These are phyloP conservation scores for Acrobasis suavella DNA, from an alignment of 2,888 invertebrate genomes.

Conservation along the genomic window DNA sequence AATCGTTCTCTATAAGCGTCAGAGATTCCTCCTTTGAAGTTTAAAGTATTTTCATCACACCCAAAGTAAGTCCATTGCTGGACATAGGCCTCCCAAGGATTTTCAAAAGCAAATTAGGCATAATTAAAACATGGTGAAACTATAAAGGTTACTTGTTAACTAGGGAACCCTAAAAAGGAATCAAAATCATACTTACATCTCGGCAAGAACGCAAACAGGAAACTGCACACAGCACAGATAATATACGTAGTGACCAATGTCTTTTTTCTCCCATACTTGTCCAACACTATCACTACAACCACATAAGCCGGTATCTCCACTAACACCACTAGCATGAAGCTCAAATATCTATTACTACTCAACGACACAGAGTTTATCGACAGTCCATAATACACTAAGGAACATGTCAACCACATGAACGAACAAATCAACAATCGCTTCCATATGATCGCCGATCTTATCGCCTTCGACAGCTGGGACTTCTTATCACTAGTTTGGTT, in stretches of 20 bases:
- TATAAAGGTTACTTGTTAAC: no score
- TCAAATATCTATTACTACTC: constrained; percentile 88
- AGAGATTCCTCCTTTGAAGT: no score
- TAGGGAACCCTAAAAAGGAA: no score
- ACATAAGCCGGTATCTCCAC: constrained; percentile 90
- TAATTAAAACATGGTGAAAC: no score
- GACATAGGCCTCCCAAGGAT: no score
- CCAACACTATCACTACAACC: constrained; percentile 84
- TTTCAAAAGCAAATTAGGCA: no score
- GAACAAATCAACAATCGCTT: constrained; percentile 85
- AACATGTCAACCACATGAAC: constrained; percentile 90
- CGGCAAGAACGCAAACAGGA: constrained; percentile 84
- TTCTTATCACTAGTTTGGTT: constrained; percentile 61
- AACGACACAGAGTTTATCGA: constrained; percentile 89
- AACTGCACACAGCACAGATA: constrained; percentile 83
- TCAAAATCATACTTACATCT: constrained; percentile 66
- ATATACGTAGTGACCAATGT: constrained; percentile 84
- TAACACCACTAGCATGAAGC: constrained; percentile 85
- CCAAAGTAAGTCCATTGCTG: no score
- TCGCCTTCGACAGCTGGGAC: constrained; percentile 73
- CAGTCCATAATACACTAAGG: constrained; percentile 90
- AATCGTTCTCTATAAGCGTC: no score
- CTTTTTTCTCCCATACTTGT: constrained; percentile 85
- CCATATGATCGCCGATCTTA: constrained; percentile 81
- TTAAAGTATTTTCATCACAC: no score